A percentile compares a stretch with the other conserved stretches of the same genome.
phyloP scores from a whole-genome alignment of 2,113 vertebrate genomes.

The Eira barbara region DNA sequence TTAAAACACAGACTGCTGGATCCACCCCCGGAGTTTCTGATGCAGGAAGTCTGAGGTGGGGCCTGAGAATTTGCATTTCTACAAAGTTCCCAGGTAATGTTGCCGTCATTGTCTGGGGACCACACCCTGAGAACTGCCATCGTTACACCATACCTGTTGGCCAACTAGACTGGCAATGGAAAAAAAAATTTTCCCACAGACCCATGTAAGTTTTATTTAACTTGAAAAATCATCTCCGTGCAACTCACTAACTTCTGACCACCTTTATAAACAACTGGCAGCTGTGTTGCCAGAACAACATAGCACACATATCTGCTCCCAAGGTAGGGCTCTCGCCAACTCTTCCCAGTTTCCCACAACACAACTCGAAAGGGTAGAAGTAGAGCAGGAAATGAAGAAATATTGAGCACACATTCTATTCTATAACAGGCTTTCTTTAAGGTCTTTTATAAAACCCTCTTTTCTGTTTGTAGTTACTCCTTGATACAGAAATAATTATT shows the following conservation, averaged over 20 bases:
- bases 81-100: neutral
- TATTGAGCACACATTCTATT: neutral
- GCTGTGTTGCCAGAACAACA: neutral
- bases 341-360: too few relatives aligned
- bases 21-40: neutral
- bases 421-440: neutral
- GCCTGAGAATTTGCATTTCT: neutral
- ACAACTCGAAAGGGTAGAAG: neutral
- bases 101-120: neutral
- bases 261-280: neutral
- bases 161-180: neutral
- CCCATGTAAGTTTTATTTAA: neutral
- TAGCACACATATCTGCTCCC: rapidly evolving
- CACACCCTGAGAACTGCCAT: neutral
- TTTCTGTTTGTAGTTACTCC: neutral
- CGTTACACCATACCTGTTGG: neutral
- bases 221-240: neutral
- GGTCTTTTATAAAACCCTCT: neutral
- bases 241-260: neutral
- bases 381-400: neutral
- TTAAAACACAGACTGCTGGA: neutral
- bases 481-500: neutral
- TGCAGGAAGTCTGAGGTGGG: neutral
- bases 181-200: neutral
- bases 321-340: neutral